Conservation (phyloP, 2,113 vertebrate species). For the Furnarius figulus region DNA sequence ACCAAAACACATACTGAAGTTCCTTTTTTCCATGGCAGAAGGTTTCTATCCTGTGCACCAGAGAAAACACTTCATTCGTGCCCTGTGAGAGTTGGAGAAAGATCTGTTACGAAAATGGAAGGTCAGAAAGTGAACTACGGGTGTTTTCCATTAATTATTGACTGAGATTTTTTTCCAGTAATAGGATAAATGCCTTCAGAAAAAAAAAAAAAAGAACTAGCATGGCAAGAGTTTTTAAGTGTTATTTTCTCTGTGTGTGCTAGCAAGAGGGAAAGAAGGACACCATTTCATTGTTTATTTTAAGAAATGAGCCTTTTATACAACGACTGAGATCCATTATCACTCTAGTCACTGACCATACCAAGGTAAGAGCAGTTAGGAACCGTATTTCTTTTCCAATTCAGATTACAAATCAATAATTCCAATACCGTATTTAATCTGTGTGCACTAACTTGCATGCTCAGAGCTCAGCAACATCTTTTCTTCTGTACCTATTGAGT, state of each 20-base stretch:
- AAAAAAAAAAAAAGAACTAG: not conserved
- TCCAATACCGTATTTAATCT: not conserved
- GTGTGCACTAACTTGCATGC: rapidly evolving
- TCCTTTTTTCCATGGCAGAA: not conserved
- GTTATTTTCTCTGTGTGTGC: not conserved
- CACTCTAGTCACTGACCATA: not conserved
- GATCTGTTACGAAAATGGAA: slow-evolving; percentile 37
- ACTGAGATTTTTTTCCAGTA: slow-evolving; percentile 9
- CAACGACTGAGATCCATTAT: not conserved
- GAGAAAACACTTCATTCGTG: not conserved
- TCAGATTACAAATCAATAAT: not conserved
- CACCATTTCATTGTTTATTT: not conserved
- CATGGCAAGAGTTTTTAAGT: not conserved
- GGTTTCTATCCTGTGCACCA: not conserved
- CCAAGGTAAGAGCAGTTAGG: not conserved
- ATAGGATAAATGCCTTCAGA: not conserved
- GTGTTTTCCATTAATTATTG: slow-evolving; percentile 39
- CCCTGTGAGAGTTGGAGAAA: not conserved
- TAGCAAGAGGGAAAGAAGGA: not conserved
- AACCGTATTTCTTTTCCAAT: not conserved
- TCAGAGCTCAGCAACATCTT: not conserved
- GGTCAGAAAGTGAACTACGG: not conserved
- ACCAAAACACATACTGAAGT: not conserved
- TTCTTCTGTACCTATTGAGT: not conserved
- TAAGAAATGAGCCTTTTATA: not conserved